Base-by-base conservation (phyloP, 2,113 vertebrate species). In the Apus apus region DNA sequence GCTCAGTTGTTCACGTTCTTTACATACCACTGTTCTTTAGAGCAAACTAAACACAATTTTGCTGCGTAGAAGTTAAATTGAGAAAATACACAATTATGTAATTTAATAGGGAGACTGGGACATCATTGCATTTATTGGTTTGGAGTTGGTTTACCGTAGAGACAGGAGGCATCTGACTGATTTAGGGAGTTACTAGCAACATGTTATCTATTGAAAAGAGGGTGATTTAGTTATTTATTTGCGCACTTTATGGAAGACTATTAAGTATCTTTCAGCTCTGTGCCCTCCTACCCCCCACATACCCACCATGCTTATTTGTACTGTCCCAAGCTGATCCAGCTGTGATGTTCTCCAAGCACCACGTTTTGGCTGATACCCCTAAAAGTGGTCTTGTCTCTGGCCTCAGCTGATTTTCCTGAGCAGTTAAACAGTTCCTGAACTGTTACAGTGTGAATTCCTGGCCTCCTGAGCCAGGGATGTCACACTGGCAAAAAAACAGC, bases 331-430 rank as follows among this genome's bases (percentile, higher is more conserved):
- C 14, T 22, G 66, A 87, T 57, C 21, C 61, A 72, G 38, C 32
- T 4, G 4, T 3, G 1, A 5, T 32, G 12, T 10, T 73, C 56
- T 73, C 46, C 36, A 72, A 43, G 15, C 11, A 26, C 18, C 2
- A 0, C 5, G 36, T 68, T 64, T 82, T 45, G 32, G 36, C 51
- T 58, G 25, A 21, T n/a, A 22, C 8, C n/a, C 3, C 0, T 36
- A 50, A n/a, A 7, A 25, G 10, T 14, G 15, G 18, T 45, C 32
- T 86, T 48, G 11, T 50, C 58, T 46, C 16, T 65, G 66, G 36
- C n/a, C 29, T 85, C 58, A 46, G 27, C 62, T 46, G 43, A 5
- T 46, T 79, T 45, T 79, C 40, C 70, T 46, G 50, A 58, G 60
- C 36, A 10, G 32, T 45, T 84, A 15, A 66, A 65, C 26, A 45